Base-by-base conservation (phyloP, 2,113 vertebrate genomes). In the Rhinopithecus roxellana region DNA sequence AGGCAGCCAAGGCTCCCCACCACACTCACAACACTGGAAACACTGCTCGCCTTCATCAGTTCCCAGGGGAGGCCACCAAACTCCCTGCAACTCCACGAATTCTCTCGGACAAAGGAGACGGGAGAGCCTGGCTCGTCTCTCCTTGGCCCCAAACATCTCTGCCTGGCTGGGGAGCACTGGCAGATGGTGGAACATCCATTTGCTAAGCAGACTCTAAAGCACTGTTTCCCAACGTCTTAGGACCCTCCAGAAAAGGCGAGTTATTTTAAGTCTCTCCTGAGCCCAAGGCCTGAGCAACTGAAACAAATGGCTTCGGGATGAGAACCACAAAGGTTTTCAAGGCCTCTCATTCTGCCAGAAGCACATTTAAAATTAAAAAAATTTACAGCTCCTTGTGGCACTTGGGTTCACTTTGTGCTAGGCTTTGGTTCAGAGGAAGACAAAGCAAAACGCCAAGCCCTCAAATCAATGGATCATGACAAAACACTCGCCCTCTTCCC, bases 241-340 rank as follows among this genome's bases (percentile, higher is more conserved):
- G 93, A 88, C 79, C 82, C 55, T 67, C 23, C 59, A 4, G 8
- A 35, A 88, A 77, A 89, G 50, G 23, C 5, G 20, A 70, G 95
- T 91, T 96, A 97, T 98, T 97, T 97, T 89, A 75, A 93, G 94
- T 59, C 50, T 98, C 64, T 84, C 75, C 45, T 43, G 17, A 78
- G 79, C 77, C 92, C 64, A 57, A 57, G 9, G 81, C 67, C 93
- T 20, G 25, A 90, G 55, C 50, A 50, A 25, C 59, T 4, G 6
- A 72, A 81, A 64, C 40, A 48, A 70, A 93, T 83, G 75, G 90
- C 86, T 95, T 88, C 1, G 22, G 96, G 96, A 97, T 38, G 40
- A 86, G 72, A 59, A 91, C 97, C 97, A 96, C 92, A 57, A 98
- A 96, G 84, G 84, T 72, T 97, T 82, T 97, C 89, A 97, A 97